phyloP scores from a whole-genome alignment of 2,113 vertebrate genomes.

The Hiodon alosoides region DNA sequence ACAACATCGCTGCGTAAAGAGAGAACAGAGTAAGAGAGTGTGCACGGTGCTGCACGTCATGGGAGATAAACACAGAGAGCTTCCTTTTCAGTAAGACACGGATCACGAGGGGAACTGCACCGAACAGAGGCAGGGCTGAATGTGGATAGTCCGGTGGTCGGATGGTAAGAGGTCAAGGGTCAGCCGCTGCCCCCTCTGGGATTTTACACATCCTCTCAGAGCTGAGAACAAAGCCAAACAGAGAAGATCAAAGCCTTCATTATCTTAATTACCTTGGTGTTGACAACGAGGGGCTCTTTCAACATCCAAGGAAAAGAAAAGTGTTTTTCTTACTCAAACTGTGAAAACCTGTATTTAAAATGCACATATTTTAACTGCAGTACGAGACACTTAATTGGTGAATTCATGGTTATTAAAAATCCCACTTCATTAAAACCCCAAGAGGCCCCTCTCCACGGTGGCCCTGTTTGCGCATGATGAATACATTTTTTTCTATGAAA shows the following conservation, averaged over 20 bases:
- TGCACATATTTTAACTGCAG: conserved; percentile 53
- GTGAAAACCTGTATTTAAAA: conserved; percentile 46
- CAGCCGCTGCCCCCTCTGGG: background rate
- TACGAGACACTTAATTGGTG: conserved; percentile 53
- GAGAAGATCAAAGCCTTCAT: conserved; percentile 3
- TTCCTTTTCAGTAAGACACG: background rate
- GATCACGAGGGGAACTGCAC: background rate
- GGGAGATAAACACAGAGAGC: too few species aligned
- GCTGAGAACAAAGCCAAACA: background rate
- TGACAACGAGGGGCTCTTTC: conserved; percentile 9
- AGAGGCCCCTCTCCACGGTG: conserved; percentile 38
- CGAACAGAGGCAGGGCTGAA: background rate
- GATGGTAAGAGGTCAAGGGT: background rate
- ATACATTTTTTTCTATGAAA: background rate
- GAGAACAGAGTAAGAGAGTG: too few species aligned
- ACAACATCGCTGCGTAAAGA: too few species aligned
- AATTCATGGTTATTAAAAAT: conserved; percentile 52
- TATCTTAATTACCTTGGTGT: conserved; percentile 19
- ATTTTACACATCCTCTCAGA: background rate
- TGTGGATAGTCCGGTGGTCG: background rate
- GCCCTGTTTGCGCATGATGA: conserved; percentile 47
- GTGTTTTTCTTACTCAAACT: too few species aligned
- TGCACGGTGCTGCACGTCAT: too few species aligned
- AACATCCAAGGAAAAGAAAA: background rate
- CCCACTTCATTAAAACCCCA: conserved; percentile 47